These are phyloP conservation scores for Hydropsyche tenuis DNA, from an alignment of 1,140 invertebrate species.

Conservation along the genomic window DNA sequence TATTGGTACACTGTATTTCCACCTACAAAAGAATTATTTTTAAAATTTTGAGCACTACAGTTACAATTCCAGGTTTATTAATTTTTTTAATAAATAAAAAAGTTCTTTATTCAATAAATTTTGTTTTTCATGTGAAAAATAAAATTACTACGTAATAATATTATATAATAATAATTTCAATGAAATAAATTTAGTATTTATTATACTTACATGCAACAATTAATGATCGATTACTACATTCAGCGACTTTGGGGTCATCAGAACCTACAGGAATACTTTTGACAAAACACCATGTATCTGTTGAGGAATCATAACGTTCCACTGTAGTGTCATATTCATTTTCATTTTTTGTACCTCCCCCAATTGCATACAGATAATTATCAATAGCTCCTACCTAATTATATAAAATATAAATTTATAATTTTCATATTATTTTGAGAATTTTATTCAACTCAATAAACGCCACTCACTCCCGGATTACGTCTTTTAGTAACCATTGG, in stretches of 20 bases:
- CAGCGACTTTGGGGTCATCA: background rate
- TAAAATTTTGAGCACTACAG: too few species aligned
- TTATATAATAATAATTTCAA: too few species aligned
- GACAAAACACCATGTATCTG: background rate
- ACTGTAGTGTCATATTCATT: background rate
- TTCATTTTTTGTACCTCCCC: background rate
- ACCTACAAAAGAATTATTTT: too few species aligned
- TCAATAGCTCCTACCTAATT: background rate
- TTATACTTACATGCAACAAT: background rate
- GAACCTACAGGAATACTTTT: background rate
- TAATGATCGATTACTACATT: background rate
- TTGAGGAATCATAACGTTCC: background rate
- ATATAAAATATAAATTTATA: background rate
- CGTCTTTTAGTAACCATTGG: background rate
- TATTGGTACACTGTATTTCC: too few species aligned
- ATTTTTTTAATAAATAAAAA: too few species aligned
- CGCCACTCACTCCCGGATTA: background rate
- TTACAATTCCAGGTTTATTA: too few species aligned
- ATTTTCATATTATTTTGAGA: background rate
- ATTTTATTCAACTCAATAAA: background rate
- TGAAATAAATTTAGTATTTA: background rate
- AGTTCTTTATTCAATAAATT: too few species aligned
- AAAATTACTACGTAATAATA: too few species aligned
- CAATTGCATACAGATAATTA: background rate
- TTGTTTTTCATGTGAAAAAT: too few species aligned